A percentile compares a stretch with the other conserved stretches of the same genome.
These are phyloP conservation scores for Ptyas mucosa DNA, from an alignment of 2,113 vertebrate species.

Conservation along the genomic window DNA sequence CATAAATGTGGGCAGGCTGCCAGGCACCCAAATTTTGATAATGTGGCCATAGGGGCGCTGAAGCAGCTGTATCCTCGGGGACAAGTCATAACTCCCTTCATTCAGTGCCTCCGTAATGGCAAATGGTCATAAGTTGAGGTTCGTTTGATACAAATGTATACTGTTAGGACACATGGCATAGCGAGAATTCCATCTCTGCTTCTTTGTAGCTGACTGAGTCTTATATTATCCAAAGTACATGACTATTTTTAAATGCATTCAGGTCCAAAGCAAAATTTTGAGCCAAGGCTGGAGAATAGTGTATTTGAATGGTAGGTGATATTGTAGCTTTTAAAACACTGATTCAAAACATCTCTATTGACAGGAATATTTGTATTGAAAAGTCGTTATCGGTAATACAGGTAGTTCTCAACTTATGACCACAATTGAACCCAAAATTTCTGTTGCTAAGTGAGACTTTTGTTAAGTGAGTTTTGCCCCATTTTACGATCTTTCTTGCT, in stretches of 20 bases:
- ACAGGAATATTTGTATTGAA: conserved; percentile 25
- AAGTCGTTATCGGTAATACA: conserved; percentile 34
- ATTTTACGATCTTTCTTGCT: neutral
- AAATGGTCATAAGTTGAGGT: neutral
- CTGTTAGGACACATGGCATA: neutral
- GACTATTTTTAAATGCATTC: conserved; percentile 17
- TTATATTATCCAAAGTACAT: neutral
- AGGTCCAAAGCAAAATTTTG: conserved; percentile 17
- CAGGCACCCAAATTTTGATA: neutral
- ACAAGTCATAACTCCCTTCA: neutral
- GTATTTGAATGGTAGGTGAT: neutral
- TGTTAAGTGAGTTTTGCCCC: neutral
- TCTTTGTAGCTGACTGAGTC: conserved; percentile 6
- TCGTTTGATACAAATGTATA: neutral
- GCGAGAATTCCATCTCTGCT: neutral
- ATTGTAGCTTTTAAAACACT: neutral
- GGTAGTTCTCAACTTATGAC: neutral
- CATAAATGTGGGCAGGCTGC: neutral
- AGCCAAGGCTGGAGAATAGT: neutral
- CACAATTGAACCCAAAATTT: neutral
- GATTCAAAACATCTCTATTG: neutral
- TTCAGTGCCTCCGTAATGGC: neutral
- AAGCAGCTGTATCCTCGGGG: neutral
- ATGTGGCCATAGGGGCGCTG: neutral
- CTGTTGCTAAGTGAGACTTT: neutral